Conservation (phyloP, 2,888 invertebrate genomes). For the Brassicogethes aeneus region DNA sequence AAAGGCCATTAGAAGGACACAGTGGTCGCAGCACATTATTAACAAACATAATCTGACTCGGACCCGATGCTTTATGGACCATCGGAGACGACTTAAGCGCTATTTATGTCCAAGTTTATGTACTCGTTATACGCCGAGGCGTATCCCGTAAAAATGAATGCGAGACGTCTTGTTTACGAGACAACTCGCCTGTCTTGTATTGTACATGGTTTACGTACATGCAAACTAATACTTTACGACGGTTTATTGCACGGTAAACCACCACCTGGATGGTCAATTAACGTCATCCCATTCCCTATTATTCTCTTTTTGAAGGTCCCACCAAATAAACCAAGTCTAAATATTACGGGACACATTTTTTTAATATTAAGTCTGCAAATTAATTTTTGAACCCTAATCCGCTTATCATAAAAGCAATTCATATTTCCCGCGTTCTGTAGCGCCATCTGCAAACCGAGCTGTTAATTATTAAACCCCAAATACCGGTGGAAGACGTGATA, state of each 20-base stretch:
- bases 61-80: conserved; percentile 27
- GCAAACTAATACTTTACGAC: conserved; percentile 32
- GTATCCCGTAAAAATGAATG: conserved; percentile 22
- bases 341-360: too few relatives aligned
- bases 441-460: too few relatives aligned
- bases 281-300: conserved; percentile 13
- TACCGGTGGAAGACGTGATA: too few relatives aligned
- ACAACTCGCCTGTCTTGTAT: conserved; percentile 29
- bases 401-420: too few relatives aligned
- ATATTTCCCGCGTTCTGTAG: too few relatives aligned
- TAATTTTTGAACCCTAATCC: too few relatives aligned
- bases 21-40: too few relatives aligned
- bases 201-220: conserved; percentile 31
- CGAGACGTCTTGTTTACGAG: conserved; percentile 32
- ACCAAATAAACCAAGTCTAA: too few relatives aligned
- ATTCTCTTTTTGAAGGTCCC: too few relatives aligned
- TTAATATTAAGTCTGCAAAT: too few relatives aligned
- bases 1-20: too few relatives aligned
- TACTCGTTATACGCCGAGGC: conserved; percentile 23
- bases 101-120: conserved; percentile 29
- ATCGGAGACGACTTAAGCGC: conserved; percentile 27
- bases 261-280: conserved; percentile 29
- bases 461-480: too few relatives aligned
- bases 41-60: conserved; percentile 1
- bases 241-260: conserved; percentile 28